phyloP scores from a whole-genome alignment of 2,797 vertebrate species.

The Sebastes steindachneri region DNA sequence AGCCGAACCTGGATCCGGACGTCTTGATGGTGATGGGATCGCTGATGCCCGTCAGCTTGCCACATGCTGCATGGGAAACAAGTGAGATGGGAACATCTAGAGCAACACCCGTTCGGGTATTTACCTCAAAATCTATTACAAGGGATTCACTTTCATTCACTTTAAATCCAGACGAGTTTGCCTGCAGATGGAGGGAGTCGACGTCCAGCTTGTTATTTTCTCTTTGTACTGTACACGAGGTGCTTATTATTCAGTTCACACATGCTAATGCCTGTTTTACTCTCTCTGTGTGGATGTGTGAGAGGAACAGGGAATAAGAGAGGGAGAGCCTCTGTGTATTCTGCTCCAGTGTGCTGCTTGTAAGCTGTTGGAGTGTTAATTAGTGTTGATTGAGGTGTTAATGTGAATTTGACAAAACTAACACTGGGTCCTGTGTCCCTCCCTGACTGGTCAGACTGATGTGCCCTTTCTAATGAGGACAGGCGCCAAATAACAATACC shows the following conservation, averaged over 20 bases:
- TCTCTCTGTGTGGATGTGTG: slow-evolving; percentile 50
- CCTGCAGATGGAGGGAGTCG: slow-evolving; percentile 6
- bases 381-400: slow-evolving; percentile 71
- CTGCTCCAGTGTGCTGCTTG: slow-evolving; percentile 33
- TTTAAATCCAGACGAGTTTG: slow-evolving; percentile 22
- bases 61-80: slow-evolving; percentile 89
- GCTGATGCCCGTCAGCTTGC: slow-evolving; percentile 97
- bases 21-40: slow-evolving; percentile 97
- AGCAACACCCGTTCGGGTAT: background rate
- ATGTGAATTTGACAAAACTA: slow-evolving; percentile 66
- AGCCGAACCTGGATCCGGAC: slow-evolving; percentile 96
- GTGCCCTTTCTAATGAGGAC: background rate
- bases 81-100: slow-evolving; percentile 43
- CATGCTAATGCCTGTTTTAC: slow-evolving; percentile 61
- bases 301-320: slow-evolving; percentile 27
- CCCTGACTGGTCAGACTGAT: background rate
- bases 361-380: slow-evolving; percentile 63
- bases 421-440: slow-evolving; percentile 26
- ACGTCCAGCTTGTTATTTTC: slow-evolving; percentile 25
- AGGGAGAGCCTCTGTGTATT: slow-evolving; percentile 25
- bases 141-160: slow-evolving; percentile 26
- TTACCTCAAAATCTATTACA: background rate
- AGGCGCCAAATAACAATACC: background rate
- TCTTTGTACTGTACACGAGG: slow-evolving; percentile 2
- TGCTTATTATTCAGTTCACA: slow-evolving; percentile 68